Base-by-base conservation (phyloP, 2,113 vertebrate genomes). In the Andinoacara biseriatus region DNA sequence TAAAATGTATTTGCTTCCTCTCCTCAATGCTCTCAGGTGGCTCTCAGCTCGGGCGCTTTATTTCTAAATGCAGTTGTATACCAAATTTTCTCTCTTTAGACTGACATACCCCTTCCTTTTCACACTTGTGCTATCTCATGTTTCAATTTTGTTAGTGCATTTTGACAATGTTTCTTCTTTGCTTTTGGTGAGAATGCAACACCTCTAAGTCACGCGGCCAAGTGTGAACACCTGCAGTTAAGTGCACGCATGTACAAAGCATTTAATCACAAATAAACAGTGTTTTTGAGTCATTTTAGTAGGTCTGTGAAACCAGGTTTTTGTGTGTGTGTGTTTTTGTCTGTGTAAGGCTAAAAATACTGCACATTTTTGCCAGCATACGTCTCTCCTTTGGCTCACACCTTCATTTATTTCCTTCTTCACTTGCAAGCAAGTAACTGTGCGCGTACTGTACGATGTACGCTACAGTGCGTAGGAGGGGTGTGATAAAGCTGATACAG, bases 71-170 rank as follows among this genome's bases (percentile, higher is more conserved):
- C 10, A 20, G 24, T 4, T 35, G 43, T 13, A 33, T 3, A 4
- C 46, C 15, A 40, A 10, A 54, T 59, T 74, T 61, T 83, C 14
- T 74, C 43, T 46, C 22, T 62, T 86, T 38, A 56, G 10, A 46
- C 33, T 22, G 62, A 38, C 24, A 63, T 74, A 35, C 17, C 76
- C 84, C 86, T 90, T 85, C 75, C 79, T 89, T 90, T 83, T 91
- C 87, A 90, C 92, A 86, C 84, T 20, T 60, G 1, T 38, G 5
- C 49, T 33, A 7, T 67, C 18, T 33, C 86, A 33, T 20, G 63
- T 82, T 76, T 86, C 43, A 74, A 13, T 57, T 59, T 54, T 56
- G 33, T 63, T 5, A 0, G 1, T 61, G 46, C 24, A 22, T 74
- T 81, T 78, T 58, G 46, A 72, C 33, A 56, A 15, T 58, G 40